Percentiles rank a stretch among this genome's conserved stretches.
phyloP scores from a whole-genome alignment of 2,113 vertebrate species.

The Neodon shergylaensis region DNA sequence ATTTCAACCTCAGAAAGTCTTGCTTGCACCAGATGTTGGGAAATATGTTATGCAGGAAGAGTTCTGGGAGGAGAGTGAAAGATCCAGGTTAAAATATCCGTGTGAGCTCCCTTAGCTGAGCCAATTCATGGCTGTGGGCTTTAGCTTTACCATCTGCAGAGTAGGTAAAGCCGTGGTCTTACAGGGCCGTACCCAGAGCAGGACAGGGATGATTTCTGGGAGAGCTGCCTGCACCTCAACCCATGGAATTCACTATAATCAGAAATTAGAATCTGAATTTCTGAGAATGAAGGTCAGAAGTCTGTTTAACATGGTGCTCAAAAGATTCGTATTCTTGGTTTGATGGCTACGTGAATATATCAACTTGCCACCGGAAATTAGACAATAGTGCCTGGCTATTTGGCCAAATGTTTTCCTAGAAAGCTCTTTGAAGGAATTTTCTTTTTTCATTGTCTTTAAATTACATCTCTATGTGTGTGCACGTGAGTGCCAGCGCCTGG shows the following conservation, averaged over 20 bases:
- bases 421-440: neutral
- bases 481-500: accelerated
- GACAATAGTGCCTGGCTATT: neutral
- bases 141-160: slow-evolving; percentile 2
- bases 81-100: neutral
- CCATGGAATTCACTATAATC: neutral
- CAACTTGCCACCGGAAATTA: neutral
- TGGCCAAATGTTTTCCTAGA: slow-evolving; percentile 21
- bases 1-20: slow-evolving; percentile 46
- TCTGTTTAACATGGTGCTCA: neutral
- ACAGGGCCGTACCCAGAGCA: neutral
- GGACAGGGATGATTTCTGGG: neutral
- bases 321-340: neutral
- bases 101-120: neutral
- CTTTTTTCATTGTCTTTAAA: neutral
- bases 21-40: neutral
- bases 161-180: neutral
- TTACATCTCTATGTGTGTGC: neutral
- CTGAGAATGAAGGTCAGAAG: neutral
- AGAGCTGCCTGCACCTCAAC: neutral
- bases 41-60: neutral
- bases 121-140: neutral
- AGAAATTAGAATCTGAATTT: slow-evolving; percentile 3
- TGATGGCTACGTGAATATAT: neutral
- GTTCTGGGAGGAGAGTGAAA: neutral